phyloP scores from a whole-genome alignment of 2,888 invertebrate species.

The Synanthedon vespiformis region DNA sequence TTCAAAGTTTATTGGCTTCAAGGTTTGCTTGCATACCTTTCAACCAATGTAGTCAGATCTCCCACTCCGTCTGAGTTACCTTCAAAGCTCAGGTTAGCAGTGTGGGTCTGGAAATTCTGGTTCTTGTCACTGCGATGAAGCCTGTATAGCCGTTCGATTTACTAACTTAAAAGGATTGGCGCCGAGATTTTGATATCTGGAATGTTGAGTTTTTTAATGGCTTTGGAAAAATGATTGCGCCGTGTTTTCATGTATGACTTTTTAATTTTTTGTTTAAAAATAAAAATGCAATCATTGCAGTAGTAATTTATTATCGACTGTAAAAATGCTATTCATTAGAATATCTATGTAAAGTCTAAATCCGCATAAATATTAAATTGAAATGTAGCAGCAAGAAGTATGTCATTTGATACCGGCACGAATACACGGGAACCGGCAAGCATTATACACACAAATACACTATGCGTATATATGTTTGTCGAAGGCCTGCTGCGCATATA shows the following conservation, averaged over 20 bases:
- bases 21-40: slow-evolving; percentile 33
- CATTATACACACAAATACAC: too few relatives aligned
- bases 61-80: not conserved
- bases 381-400: too few relatives aligned
- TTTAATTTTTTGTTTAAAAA: not conserved
- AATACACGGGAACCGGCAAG: too few relatives aligned
- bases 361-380: too few relatives aligned
- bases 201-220: not conserved
- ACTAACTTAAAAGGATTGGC: slow-evolving; percentile 46
- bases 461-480: not conserved
- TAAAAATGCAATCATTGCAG: too few relatives aligned
- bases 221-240: not conserved
- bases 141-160: slow-evolving; percentile 39
- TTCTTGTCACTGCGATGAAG: slow-evolving; percentile 36
- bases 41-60: slow-evolving; percentile 17
- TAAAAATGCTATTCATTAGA: too few relatives aligned
- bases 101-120: slow-evolving; percentile 20
- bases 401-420: too few relatives aligned
- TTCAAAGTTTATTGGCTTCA: slow-evolving; percentile 19
- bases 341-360: too few relatives aligned
- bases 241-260: not conserved
- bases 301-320: too few relatives aligned
- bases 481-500: slow-evolving; percentile 5
- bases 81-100: not conserved
- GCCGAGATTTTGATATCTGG: slow-evolving; percentile 34